These are phyloP conservation scores for Acanthaster planci DNA, from an alignment of 35 echinoderm and acorn worm genomes.

Conservation along the genomic window DNA sequence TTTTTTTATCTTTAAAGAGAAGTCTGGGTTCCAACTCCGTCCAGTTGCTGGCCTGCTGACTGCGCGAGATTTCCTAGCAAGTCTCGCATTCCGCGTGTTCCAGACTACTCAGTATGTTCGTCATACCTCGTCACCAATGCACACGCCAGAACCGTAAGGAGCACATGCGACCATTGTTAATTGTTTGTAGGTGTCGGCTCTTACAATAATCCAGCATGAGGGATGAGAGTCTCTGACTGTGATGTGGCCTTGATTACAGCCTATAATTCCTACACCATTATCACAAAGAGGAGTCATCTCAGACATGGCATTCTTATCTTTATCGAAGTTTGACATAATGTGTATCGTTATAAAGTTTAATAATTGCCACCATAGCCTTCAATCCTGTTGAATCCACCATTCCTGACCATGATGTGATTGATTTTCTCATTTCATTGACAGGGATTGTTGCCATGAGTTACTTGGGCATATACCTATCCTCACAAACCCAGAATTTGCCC, in stretches of 20 bases:
- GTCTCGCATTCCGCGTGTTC: constrained; percentile 90
- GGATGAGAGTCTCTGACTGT: too few species aligned
- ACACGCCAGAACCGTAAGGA: constrained; percentile 98
- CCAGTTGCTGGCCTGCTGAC: constrained; percentile 82
- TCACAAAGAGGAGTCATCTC: too few species aligned
- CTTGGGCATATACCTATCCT: constrained; percentile 87
- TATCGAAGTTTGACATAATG: too few species aligned
- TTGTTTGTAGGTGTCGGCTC: neutral
- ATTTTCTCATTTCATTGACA: constrained; percentile 42
- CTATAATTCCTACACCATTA: too few species aligned
- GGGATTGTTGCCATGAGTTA: constrained; percentile 79
- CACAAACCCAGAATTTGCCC: constrained; percentile 71
- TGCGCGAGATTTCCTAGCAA: constrained; percentile 76
- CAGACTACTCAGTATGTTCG: constrained; percentile 83
- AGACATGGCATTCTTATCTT: too few species aligned
- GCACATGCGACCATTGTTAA: neutral
- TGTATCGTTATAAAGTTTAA: too few species aligned
- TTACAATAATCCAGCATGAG: too few species aligned
- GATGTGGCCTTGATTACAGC: too few species aligned
- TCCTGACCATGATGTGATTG: too few species aligned
- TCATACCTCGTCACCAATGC: constrained; percentile 64
- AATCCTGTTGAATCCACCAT: too few species aligned
- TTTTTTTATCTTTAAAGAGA: constrained; percentile 6
- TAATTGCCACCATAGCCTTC: too few species aligned
- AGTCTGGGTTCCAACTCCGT: constrained; percentile 78